These are phyloP conservation scores for Troglohyphantes excavatus DNA, from an alignment of 2,888 invertebrate genomes.

Conservation along the genomic window DNA sequence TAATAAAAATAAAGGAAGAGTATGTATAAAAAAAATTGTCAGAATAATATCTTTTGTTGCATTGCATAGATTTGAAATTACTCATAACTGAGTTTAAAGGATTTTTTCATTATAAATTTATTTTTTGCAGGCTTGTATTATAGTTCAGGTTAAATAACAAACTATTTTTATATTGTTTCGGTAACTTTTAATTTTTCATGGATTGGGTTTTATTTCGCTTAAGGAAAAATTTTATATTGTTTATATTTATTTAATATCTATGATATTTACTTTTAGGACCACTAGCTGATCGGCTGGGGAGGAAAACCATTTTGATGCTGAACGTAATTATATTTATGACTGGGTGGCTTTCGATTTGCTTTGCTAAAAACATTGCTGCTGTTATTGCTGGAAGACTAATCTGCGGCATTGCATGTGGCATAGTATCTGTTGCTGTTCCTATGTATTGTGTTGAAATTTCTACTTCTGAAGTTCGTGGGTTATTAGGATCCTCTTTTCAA, in stretches of 20 bases:
- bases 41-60: too few species aligned
- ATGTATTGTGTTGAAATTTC: slow-evolving; percentile 96
- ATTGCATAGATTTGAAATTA: neutral
- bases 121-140: too few species aligned
- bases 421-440: slow-evolving; percentile 92
- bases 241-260: neutral
- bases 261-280: slow-evolving; percentile 87
- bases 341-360: slow-evolving; percentile 91
- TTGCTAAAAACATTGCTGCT: slow-evolving; percentile 88
- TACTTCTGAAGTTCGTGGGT: slow-evolving; percentile 94
- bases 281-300: slow-evolving; percentile 90
- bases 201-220: too few species aligned
- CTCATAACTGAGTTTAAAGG: too few species aligned
- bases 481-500: slow-evolving; percentile 94
- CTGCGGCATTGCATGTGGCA: slow-evolving; percentile 93
- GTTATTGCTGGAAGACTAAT: slow-evolving; percentile 90
- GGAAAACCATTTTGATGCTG: slow-evolving; percentile 89
- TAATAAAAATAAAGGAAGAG: too few species aligned
- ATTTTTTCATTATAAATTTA: too few species aligned
- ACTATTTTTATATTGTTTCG: too few species aligned
- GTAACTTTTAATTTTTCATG: too few species aligned
- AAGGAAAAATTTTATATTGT: too few species aligned
- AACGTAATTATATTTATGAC: slow-evolving; percentile 87
- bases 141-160: too few species aligned
- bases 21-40: too few species aligned